Evolutionary conservation across 2,888 invertebrate genomes (phyloP).

Genomic region (Meteorus cinctellus): DNA sequence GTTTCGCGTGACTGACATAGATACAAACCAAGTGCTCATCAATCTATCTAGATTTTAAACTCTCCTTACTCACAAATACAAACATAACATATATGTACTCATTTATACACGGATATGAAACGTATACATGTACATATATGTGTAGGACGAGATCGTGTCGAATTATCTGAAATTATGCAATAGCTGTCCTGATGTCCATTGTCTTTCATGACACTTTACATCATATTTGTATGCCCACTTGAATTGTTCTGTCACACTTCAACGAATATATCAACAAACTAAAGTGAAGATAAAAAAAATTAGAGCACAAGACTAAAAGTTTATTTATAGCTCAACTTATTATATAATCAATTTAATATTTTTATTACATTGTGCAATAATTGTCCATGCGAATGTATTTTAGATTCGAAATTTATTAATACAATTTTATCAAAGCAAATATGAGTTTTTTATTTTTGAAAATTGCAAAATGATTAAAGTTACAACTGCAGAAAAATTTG

Average conservation of each 20-base stretch:
- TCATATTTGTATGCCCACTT: background rate
- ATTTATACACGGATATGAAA: background rate
- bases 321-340: no score
- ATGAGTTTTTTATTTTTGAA: no score
- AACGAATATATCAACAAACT: background rate
- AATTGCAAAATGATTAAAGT: no score
- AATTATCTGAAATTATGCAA: constrained; percentile 29
- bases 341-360: no score
- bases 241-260: background rate
- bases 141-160: constrained; percentile 30
- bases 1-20: constrained; percentile 37
- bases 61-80: constrained; percentile 23
- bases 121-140: background rate
- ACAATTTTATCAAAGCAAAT: no score
- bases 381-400: no score
- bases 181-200: background rate
- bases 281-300: background rate
- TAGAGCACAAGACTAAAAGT: background rate
- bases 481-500: no score
- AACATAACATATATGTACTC: background rate
- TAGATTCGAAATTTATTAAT: no score
- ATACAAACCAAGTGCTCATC: constrained; percentile 33
- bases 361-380: no score
- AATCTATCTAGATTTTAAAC: constrained; percentile 41
- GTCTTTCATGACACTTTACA: constrained; percentile 18